A percentile compares a stretch with the other conserved stretches of the same genome.
These are phyloP conservation scores for Archivesica marissinica DNA, from an alignment of 1,140 invertebrate species.

Conservation along the genomic window DNA sequence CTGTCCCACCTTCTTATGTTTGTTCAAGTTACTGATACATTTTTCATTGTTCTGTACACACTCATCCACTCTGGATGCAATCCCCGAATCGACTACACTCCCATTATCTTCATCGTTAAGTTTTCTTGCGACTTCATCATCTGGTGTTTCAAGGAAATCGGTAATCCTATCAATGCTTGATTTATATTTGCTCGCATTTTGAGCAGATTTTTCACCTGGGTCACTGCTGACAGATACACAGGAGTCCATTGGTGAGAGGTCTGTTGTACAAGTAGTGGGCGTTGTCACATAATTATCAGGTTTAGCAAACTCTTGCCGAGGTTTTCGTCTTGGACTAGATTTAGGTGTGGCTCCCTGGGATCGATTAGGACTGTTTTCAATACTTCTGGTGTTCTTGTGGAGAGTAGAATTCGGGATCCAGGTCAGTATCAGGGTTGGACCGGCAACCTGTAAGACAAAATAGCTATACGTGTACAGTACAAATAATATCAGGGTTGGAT, in stretches of 20 bases:
- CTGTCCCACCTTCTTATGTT: slow-evolving; percentile 69
- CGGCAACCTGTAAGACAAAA: slow-evolving; percentile 82
- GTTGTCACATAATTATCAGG: slow-evolving; percentile 65
- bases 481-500: too few relatives aligned
- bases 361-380: slow-evolving; percentile 86
- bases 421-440: slow-evolving; percentile 93
- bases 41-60: slow-evolving; percentile 78
- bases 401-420: slow-evolving; percentile 97
- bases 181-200: neutral
- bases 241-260: slow-evolving; percentile 66
- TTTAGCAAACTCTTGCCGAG: slow-evolving; percentile 79
- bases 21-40: slow-evolving; percentile 55
- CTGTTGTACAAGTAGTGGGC: slow-evolving; percentile 69
- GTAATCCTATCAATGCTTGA: slow-evolving; percentile 5
- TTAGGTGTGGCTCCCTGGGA: slow-evolving; percentile 72
- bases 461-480: too few relatives aligned
- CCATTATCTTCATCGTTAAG: slow-evolving; percentile 72
- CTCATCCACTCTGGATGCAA: slow-evolving; percentile 69
- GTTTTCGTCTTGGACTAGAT: slow-evolving; percentile 78
- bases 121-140: slow-evolving; percentile 71
- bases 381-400: slow-evolving; percentile 92
- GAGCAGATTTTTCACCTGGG: slow-evolving; percentile 29
- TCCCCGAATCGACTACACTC: slow-evolving; percentile 78
- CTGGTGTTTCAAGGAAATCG: slow-evolving; percentile 63
- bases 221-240: slow-evolving; percentile 70